phyloP scores from a whole-genome alignment of 2,888 invertebrate genomes.

The Cristatella mucedo region DNA sequence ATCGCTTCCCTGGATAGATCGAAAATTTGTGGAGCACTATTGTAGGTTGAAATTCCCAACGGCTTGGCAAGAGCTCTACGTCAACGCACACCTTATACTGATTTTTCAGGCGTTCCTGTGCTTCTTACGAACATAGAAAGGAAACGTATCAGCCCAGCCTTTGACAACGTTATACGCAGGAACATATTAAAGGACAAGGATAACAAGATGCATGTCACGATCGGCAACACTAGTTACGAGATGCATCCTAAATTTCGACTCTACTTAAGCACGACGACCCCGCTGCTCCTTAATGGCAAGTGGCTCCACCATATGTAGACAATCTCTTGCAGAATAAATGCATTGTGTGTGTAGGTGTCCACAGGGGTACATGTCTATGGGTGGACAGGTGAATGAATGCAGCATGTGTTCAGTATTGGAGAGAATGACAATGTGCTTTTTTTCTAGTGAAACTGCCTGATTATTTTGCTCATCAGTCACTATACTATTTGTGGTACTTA shows the following conservation, averaged over 20 bases:
- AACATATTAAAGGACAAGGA: conserved; percentile 26
- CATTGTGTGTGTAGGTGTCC: no score
- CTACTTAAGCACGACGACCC: conserved; percentile 28
- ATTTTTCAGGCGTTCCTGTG: conserved; percentile 24
- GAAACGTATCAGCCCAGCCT: conserved; percentile 23
- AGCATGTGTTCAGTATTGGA: no score
- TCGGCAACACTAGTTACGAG: conserved; percentile 21
- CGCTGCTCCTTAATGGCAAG: conserved; percentile 28
- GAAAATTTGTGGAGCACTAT: not conserved
- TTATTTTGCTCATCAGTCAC: no score
- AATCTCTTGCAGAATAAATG: no score
- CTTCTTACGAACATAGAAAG: conserved; percentile 32
- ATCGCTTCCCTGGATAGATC: not conserved
- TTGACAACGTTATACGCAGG: conserved; percentile 23
- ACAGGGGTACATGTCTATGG: no score
- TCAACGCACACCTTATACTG: no score
- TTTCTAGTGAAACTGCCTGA: conserved; percentile 12
- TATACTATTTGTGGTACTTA: no score
- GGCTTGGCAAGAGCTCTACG: no score
- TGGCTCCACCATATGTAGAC: not conserved
- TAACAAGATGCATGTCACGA: conserved; percentile 21
- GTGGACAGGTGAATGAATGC: no score
- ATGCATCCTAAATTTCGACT: conserved; percentile 28
- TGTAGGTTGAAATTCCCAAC: no score
- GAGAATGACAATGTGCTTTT: not conserved